These are phyloP conservation scores for Rhopilema esculentum DNA, from an alignment of 30 jellyfish, hydroid and myxozoan genomes.

Conservation along the genomic window DNA sequence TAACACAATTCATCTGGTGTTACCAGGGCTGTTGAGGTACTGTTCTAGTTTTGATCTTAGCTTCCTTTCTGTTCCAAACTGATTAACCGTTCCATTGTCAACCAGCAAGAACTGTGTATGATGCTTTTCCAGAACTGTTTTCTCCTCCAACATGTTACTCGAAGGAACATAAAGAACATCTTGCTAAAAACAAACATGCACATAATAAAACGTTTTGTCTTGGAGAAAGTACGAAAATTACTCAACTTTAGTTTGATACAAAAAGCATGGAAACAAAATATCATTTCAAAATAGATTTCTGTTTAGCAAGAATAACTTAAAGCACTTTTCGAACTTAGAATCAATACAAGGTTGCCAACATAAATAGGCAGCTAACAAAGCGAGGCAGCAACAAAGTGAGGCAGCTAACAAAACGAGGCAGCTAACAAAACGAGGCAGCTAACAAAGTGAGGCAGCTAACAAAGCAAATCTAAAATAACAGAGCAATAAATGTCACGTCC, in stretches of 20 bases:
- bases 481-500: background rate
- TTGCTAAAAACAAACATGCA: background rate
- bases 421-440: no score
- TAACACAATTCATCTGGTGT: background rate
- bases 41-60: conserved; percentile 30
- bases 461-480: background rate
- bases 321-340: no score
- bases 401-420: no score
- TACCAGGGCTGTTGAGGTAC: conserved; percentile 27
- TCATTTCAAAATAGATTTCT: no score
- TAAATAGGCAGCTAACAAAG: no score
- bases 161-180: conserved; percentile 21
- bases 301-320: no score
- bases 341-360: no score
- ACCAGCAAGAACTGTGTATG: conserved; percentile 58
- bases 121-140: conserved; percentile 6
- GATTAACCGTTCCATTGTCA: conserved; percentile 36
- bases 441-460: no score
- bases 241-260: no score
- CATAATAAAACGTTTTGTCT: background rate
- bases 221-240: background rate
- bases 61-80: conserved; percentile 43
- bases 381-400: no score
- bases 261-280: background rate
- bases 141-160: background rate